Base-by-base conservation (phyloP, 2,888 invertebrate species). In the Ophion slaviceki region DNA sequence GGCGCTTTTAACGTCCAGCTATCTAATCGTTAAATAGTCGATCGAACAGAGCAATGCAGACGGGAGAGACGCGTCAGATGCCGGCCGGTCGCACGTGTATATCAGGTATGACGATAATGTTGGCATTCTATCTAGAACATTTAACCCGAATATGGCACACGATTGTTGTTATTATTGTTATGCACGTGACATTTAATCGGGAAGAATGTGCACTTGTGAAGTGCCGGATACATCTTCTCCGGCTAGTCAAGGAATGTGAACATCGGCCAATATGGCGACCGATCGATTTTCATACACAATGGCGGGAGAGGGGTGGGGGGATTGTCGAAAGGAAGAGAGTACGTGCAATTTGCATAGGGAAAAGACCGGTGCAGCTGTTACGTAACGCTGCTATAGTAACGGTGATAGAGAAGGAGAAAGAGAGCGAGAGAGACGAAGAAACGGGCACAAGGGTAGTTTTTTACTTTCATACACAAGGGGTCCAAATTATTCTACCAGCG, bases 321-420 rank as follows among this genome's bases (percentile, higher is more conserved):
- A n/a, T 2, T 14, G 14, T 11, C 11, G 5, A 45, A n/a, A 53
- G 67, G 61, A 66, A 64, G 45, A 40, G 59, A 82, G 75, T 71
- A 79, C 67, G 77, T 87, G 86, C 87, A 88, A 88, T 89, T 89
- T 88, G 87, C 87, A 86, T 87, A 85, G 86, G 86, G 80, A 88
- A 88, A 88, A 86, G 71, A 77, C 62, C 76, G 67, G 74, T 83
- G 62, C 86, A 82, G 70, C 77, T 72, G 79, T 81, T 72, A 77
- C 74, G 64, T 67, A 72, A 67, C 61, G 24, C 45, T 79, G 11
- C 66, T 68, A 66, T 53, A 76, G 28, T n/a, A 20, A 32, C 47
- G 47, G 5, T 20, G 59, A 57, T 10, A 36, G 36, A 8, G n/a
- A 59, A 20, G 45, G 36, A 67, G 62, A 68, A 61, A 24, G 20